Percentiles rank a stretch among this genome's conserved stretches.
These are phyloP conservation scores for Drosophila fungiperda DNA, from an alignment of 2,888 invertebrate genomes.

Conservation along the genomic window DNA sequence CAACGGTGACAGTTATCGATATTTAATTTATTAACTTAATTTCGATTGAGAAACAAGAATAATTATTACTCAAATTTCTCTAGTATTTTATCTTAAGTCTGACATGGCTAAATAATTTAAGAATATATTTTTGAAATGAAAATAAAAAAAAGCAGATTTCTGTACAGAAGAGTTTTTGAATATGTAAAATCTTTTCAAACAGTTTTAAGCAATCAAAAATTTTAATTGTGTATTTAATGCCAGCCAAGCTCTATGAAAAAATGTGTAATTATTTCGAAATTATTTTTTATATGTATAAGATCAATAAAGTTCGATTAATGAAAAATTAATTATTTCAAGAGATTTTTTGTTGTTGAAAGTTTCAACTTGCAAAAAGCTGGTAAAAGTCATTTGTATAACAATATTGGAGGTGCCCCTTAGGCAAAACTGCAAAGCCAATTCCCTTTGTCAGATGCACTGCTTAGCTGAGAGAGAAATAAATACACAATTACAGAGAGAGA, in stretches of 20 bases:
- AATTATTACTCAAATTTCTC: neutral
- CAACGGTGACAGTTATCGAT: neutral
- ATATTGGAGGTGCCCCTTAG: conserved; percentile 8
- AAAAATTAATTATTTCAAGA: neutral
- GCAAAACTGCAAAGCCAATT: conserved; percentile 20
- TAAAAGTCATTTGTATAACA: conserved; percentile 22
- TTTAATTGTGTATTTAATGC: neutral
- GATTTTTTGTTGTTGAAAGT: neutral
- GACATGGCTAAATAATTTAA: neutral
- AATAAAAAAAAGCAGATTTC: neutral
- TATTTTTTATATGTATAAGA: neutral
- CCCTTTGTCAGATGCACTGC: conserved; percentile 8
- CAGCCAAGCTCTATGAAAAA: neutral
- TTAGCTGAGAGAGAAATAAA: neutral
- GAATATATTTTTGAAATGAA: neutral
- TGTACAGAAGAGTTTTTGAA: neutral
- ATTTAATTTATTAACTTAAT: neutral
- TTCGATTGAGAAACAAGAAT: neutral
- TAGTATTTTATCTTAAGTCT: neutral
- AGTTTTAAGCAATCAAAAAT: neutral
- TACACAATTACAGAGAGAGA: neutral
- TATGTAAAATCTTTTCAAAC: neutral
- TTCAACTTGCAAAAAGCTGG: neutral
- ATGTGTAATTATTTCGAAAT: neutral
- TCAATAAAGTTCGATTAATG: neutral